Evolutionary conservation across 2,888 invertebrate species (phyloP).

Genomic region (Spodoptera littoralis): DNA sequence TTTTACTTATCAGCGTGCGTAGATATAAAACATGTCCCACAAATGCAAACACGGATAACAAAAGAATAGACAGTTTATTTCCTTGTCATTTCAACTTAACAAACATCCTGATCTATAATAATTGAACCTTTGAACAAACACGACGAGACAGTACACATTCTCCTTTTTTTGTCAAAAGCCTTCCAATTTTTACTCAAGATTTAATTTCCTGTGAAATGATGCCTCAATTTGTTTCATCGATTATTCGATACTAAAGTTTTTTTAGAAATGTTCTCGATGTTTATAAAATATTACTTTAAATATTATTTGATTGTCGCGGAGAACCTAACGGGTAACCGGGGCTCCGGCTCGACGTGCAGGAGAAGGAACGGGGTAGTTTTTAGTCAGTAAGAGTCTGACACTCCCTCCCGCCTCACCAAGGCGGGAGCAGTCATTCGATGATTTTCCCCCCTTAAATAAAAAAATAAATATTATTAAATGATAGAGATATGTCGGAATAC

Average conservation of each 20-base stretch:
- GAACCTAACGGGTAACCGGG: too few species aligned
- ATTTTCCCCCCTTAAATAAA: too few species aligned
- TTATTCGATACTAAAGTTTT: slow-evolving; percentile 44
- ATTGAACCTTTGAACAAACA: slow-evolving; percentile 13
- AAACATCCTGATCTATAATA: slow-evolving; percentile 13
- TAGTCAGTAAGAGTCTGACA: too few species aligned
- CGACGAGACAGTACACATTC: slow-evolving; percentile 21
- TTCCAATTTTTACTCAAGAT: slow-evolving; percentile 42
- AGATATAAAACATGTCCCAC: neutral
- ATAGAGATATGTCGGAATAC: too few species aligned
- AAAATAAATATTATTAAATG: too few species aligned
- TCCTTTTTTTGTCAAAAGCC: slow-evolving; percentile 39
- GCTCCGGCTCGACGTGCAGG: too few species aligned
- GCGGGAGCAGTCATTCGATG: too few species aligned
- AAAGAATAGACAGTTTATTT: slow-evolving; percentile 14
- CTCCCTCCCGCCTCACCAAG: too few species aligned
- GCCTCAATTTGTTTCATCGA: slow-evolving; percentile 48
- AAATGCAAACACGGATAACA: neutral
- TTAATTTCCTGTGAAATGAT: slow-evolving; percentile 62
- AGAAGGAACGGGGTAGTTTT: too few species aligned
- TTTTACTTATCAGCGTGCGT: too few species aligned
- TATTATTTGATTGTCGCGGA: too few species aligned
- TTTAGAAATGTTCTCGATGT: slow-evolving; percentile 26
- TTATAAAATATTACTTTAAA: slow-evolving; percentile 11
- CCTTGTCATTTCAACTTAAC: slow-evolving; percentile 3